Conservation (phyloP, 2,888 invertebrate genomes). For the Laspeyria flexula region DNA sequence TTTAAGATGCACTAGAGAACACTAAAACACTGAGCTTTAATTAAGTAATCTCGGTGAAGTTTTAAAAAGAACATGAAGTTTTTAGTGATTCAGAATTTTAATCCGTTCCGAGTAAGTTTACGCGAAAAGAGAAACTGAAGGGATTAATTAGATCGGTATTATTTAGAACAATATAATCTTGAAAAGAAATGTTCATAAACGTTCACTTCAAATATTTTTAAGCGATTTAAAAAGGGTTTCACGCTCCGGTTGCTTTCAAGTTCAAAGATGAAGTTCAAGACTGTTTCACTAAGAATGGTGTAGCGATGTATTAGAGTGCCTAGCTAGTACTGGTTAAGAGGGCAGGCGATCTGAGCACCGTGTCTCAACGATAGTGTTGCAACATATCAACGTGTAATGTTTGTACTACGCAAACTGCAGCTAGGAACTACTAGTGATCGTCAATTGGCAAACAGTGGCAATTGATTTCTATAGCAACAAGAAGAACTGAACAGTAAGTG, state of each 20-base stretch:
- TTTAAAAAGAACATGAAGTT: slow-evolving; percentile 6
- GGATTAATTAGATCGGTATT: background rate
- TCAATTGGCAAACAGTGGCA: slow-evolving; percentile 1
- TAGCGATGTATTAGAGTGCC: background rate
- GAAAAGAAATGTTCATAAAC: background rate
- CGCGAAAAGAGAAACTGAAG: background rate
- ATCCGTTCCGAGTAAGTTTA: slow-evolving; percentile 3
- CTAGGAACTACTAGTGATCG: background rate
- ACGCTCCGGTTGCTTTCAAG: background rate
- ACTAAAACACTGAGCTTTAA: slow-evolving; percentile 6
- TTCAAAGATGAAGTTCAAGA: slow-evolving; percentile 10
- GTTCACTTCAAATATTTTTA: background rate
- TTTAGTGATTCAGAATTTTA: slow-evolving; percentile 5
- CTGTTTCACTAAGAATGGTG: background rate
- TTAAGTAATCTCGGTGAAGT: slow-evolving; percentile 9
- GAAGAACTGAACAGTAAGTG: background rate
- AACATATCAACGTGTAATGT: slow-evolving; percentile 3
- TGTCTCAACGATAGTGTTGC: slow-evolving; percentile 5
- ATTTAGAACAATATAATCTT: background rate
- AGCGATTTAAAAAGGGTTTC: background rate
- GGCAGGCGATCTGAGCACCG: slow-evolving; percentile 1
- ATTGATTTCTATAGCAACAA: background rate
- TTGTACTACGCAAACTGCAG: background rate
- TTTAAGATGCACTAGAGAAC: background rate
- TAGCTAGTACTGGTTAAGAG: slow-evolving; percentile 9